Evolutionary conservation across 2,797 vertebrate genomes (phyloP).

Genomic region (Fistularia commersonii): DNA sequence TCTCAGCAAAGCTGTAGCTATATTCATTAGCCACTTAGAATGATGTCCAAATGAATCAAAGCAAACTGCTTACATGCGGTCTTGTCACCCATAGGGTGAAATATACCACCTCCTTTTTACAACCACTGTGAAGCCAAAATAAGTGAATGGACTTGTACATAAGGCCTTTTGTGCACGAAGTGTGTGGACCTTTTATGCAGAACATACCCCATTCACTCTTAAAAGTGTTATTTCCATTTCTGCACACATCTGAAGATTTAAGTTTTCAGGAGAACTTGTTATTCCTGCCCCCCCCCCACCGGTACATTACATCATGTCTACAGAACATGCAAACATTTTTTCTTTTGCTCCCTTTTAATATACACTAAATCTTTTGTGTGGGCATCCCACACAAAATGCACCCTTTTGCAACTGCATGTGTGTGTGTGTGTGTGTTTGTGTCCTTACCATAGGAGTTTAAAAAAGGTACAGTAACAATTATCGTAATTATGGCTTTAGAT

Average conservation of each 20-base stretch:
- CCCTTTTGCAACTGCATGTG: conserved; percentile 6
- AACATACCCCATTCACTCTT: no score
- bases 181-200: no score
- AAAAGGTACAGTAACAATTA: conserved; percentile 64
- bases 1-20: conserved; percentile 5
- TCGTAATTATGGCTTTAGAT: conserved; percentile 71
- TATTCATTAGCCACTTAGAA: conserved; percentile 14
- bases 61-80: conserved; percentile 11
- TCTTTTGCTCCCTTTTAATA: conserved; percentile 44
- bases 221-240: no score
- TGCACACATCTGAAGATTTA: no score
- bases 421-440: conserved; percentile 21
- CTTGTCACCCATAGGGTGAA: conserved; percentile 6
- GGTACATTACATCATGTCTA: conserved; percentile 55
- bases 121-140: no score
- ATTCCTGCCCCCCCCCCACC: no score
- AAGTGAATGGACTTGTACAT: no score
- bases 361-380: no score
- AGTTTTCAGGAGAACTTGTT: no score
- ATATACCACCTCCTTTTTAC: conserved; percentile 2
- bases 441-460: conserved; percentile 57
- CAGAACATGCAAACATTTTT: conserved; percentile 35
- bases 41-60: conserved; percentile 13
- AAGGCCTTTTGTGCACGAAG: no score
- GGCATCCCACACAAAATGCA: conserved; percentile 18